Conservation (phyloP, 2,797 vertebrate species). For the Coregonus sp. region DNA sequence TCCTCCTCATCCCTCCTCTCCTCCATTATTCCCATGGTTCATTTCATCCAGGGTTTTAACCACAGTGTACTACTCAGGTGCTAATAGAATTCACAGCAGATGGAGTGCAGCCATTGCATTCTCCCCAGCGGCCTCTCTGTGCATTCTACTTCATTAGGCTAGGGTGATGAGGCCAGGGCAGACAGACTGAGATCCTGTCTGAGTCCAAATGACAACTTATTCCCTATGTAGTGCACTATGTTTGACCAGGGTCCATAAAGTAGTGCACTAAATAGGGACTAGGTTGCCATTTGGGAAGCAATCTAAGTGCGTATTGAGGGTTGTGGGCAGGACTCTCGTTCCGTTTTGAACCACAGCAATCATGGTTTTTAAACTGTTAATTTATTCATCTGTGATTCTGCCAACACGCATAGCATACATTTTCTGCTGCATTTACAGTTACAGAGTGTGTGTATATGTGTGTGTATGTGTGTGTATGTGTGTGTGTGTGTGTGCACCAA, state of each 20-base stretch:
- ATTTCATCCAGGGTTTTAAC: too few species aligned
- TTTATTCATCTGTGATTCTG: conserved; percentile 9
- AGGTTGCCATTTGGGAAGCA: not conserved
- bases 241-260: too few species aligned
- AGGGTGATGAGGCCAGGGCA: too few species aligned
- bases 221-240: not conserved
- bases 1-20: not conserved
- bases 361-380: conserved; percentile 28
- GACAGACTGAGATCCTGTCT: too few species aligned
- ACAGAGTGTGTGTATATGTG: not conserved
- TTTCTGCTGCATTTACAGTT: conserved; percentile 10
- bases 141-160: conserved; percentile 51
- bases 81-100: conserved; percentile 71
- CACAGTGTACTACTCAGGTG: conserved; percentile 14
- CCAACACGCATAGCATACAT: conserved; percentile 28
- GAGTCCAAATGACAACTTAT: not conserved
- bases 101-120: conserved; percentile 43
- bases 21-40: not conserved
- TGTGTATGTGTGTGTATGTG: not conserved
- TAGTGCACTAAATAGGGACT: too few species aligned
- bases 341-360: conserved; percentile 22
- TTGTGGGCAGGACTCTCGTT: conserved; percentile 32
- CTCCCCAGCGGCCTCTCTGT: conserved; percentile 45
- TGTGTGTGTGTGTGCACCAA: conserved; percentile 26
- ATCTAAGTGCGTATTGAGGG: conserved; percentile 9